Percentiles rank a stretch among this genome's conserved stretches.
Evolutionary conservation across 1,140 invertebrate genomes (phyloP).

Genomic region (Psilanteris sp.): DNA sequence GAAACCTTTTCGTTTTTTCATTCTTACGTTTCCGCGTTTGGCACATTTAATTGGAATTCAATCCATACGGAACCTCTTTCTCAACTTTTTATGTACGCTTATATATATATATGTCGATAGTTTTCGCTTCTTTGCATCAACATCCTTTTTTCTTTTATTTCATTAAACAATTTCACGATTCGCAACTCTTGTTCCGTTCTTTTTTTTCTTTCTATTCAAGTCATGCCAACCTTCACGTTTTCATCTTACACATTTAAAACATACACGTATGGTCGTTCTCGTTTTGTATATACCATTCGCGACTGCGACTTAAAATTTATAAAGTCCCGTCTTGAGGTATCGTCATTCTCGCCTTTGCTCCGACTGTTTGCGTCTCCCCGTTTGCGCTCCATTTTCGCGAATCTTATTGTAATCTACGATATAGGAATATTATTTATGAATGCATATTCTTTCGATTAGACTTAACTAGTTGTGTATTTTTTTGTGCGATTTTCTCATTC

Average conservation of each 20-base stretch:
- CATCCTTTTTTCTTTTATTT: constrained; percentile 18
- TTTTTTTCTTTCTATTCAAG: constrained; percentile 41
- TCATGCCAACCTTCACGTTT: constrained; percentile 42
- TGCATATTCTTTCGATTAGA: constrained; percentile 57
- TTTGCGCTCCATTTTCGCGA: background rate
- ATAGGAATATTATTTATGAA: constrained; percentile 62
- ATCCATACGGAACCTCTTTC: constrained; percentile 75
- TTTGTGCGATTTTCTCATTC: constrained; percentile 68
- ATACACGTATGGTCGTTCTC: constrained; percentile 71
- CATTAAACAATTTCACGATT: constrained; percentile 20
- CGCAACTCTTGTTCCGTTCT: constrained; percentile 20
- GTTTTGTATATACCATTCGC: constrained; percentile 57
- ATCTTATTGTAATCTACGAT: constrained; percentile 44
- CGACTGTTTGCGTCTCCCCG: no score
- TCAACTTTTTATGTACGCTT: no score
- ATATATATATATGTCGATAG: no score
- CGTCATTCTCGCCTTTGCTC: constrained; percentile 9
- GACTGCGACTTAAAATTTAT: constrained; percentile 67
- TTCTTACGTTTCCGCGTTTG: no score
- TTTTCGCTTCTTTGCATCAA: no score
- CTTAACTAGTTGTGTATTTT: constrained; percentile 57
- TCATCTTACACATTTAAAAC: constrained; percentile 75
- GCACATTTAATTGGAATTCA: constrained; percentile 79
- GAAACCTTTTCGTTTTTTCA: constrained; percentile 50
- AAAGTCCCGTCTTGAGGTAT: constrained; percentile 32